A percentile compares a stretch with the other conserved stretches of the same genome.
phyloP scores from a whole-genome alignment of 2,797 vertebrate species.

The Coccyzus lansbergi region DNA sequence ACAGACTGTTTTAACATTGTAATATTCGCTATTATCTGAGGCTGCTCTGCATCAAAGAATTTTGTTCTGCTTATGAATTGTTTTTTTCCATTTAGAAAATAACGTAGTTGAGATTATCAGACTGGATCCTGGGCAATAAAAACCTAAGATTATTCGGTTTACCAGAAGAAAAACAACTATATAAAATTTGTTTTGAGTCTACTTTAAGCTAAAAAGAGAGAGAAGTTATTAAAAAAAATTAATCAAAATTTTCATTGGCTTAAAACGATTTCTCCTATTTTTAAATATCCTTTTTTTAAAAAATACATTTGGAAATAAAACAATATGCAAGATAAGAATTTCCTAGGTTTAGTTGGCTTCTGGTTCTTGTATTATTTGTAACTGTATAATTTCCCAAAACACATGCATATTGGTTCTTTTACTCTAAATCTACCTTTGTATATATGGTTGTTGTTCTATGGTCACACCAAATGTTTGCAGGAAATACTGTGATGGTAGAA shows the following conservation, averaged over 20 bases:
- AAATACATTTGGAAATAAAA: neutral
- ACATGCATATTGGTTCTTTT: no score
- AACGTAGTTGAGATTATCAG: neutral
- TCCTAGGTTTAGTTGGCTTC: neutral
- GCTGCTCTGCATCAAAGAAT: neutral
- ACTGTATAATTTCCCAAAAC: neutral
- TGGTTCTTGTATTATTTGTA: neutral
- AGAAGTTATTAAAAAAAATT: neutral
- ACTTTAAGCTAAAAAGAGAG: neutral
- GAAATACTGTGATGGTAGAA: neutral
- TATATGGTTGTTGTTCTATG: neutral
- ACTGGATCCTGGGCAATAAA: neutral
- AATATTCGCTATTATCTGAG: neutral
- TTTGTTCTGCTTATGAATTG: neutral
- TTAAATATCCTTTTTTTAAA: neutral
- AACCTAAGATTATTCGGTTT: neutral
- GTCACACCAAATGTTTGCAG: neutral
- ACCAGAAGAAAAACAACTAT: neutral
- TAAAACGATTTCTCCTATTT: neutral
- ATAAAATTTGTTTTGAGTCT: neutral
- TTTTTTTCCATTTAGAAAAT: neutral
- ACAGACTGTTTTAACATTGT: neutral
- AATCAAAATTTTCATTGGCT: neutral
- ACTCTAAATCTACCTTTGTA: no score
- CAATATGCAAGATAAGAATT: neutral